phyloP scores from a whole-genome alignment of 2,797 vertebrate species.

The Sebastiscus tertius region DNA sequence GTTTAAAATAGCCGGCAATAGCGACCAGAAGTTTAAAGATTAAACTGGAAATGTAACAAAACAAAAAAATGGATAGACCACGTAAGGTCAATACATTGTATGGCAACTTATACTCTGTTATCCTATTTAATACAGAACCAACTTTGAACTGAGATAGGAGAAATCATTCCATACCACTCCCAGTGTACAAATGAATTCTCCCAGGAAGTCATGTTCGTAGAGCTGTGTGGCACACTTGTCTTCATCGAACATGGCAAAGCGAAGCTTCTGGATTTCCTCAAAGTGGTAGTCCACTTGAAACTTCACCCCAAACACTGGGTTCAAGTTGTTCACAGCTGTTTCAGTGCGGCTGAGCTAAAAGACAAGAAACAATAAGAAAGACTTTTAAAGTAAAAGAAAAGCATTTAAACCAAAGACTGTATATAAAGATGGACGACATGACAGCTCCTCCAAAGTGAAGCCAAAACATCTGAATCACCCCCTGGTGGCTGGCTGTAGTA shows the following conservation, averaged over 20 bases:
- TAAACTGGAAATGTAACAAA: neutral
- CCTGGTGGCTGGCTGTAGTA: neutral
- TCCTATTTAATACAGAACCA: neutral
- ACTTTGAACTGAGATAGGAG: neutral
- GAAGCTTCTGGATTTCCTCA: slow-evolving; percentile 97
- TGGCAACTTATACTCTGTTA: neutral
- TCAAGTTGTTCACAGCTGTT: slow-evolving; percentile 96
- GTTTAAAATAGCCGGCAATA: neutral
- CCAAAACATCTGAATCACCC: neutral
- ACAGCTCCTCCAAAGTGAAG: no score
- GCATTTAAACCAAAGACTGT: neutral
- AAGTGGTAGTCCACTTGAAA: slow-evolving; percentile 97
- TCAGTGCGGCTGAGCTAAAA: slow-evolving; percentile 92
- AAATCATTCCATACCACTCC: slow-evolving; percentile 86
- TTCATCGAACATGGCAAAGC: slow-evolving; percentile 97
- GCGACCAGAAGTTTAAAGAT: neutral
- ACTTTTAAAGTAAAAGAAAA: neutral
- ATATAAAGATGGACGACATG: neutral
- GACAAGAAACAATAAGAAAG: neutral
- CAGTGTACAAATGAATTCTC: slow-evolving; percentile 93
- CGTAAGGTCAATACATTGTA: neutral
- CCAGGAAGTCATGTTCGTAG: slow-evolving; percentile 96
- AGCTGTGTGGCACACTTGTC: slow-evolving; percentile 95
- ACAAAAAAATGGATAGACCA: no score
- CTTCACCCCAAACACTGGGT: slow-evolving; percentile 96